Base-by-base conservation (phyloP, 2,113 vertebrate genomes). In the Stigmatopora nigra region DNA sequence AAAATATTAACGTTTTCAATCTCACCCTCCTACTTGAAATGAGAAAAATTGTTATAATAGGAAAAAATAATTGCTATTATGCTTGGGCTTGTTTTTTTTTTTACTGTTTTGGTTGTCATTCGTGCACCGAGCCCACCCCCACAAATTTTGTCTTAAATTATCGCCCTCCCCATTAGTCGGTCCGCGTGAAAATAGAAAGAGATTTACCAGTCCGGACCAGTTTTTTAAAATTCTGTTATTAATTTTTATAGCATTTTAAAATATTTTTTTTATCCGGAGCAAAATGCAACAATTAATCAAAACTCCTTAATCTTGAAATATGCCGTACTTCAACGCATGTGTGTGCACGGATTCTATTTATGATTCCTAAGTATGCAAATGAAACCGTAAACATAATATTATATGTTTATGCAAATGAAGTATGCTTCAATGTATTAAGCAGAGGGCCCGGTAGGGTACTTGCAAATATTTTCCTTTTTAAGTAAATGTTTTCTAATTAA, bases 381-480 rank as follows among this genome's bases (percentile, higher is more conserved):
- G 14, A 61, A 22, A 45, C n/a, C 38, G 19, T 61, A 44, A 61
- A 61, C 59, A 61, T 61, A 22, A 73, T 52, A 14, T 25, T 61
- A 52, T 48, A 38, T 64, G 20, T 78, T 76, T 63, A 79, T 73
- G 65, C 59, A 49, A 31, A 53, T 79, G 69, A 74, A 62, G 49
- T 19, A 56, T 55, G 47, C 16, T 64, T 67, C 56, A 68, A 38
- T 56, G 72, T 64, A 60, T 77, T 72, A 67, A 63, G 71, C 52
- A 56, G 78, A 66, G 53, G 36, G 70, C 65, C 57, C 48, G 57
- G 65, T 25, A 76, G 49, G 81, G 68, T 75, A 59, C 56, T 63
- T 61, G 62, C 77, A 84, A 76, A 72, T 78, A 75, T 77, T 84
- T 80, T 76, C 55, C 63, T 83, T 79, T 78, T 73, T 55, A 68